These are phyloP conservation scores for Phaethon lepturus DNA, from an alignment of 2,113 vertebrate genomes.

Conservation along the genomic window DNA sequence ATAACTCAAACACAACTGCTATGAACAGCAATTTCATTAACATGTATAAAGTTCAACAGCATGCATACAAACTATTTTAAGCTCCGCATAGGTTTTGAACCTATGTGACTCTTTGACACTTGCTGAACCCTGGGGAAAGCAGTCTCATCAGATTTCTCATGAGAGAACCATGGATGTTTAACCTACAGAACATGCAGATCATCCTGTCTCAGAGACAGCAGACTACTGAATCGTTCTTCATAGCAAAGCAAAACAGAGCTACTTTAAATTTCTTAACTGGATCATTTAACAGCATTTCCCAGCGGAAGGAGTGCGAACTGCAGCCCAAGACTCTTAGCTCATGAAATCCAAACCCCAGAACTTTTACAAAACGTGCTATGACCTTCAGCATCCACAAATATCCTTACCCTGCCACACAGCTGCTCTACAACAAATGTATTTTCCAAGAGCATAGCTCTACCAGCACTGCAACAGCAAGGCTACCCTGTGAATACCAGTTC, in stretches of 20 bases:
- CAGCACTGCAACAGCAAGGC: neutral
- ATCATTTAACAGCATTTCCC: neutral
- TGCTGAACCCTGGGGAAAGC: neutral
- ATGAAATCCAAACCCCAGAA: neutral
- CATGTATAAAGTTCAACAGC: rapidly evolving
- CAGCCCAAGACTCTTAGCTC: neutral
- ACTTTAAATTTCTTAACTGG: rapidly evolving
- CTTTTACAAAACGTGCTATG: neutral
- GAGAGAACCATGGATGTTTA: neutral
- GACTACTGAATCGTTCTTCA: neutral
- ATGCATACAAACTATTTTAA: rapidly evolving
- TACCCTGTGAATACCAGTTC: neutral
- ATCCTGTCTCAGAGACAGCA: neutral
- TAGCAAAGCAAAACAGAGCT: neutral
- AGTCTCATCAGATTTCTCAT: rapidly evolving
- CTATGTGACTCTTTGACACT: neutral
- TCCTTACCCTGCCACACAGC: neutral
- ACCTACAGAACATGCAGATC: neutral
- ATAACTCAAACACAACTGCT: neutral
- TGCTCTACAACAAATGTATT: rapidly evolving
- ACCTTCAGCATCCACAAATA: neutral
- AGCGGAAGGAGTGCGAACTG: rapidly evolving
- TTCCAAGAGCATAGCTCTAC: neutral
- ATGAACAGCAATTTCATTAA: neutral
- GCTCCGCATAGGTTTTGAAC: neutral